Base-by-base conservation (phyloP, 1,140 invertebrate species). In the Cydia fagiglandana region DNA sequence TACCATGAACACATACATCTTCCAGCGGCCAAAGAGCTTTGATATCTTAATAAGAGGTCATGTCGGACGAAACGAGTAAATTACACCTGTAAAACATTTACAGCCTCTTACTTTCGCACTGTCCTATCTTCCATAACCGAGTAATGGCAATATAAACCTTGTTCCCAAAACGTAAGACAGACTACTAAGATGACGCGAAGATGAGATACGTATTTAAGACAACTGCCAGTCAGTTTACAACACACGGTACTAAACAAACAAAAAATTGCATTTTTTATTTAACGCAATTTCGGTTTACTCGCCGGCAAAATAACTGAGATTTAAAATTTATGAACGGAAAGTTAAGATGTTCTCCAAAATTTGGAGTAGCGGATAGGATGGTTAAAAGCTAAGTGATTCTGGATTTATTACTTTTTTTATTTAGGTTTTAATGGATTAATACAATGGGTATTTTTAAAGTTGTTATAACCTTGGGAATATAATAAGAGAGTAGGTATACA, bases 1-100 rank as follows among this genome's bases (percentile, higher is more conserved):
- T 24, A 56, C 17, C 6, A 2, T 24, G 24, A 9, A 61, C 56
- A 9, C 56, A 24, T 61, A 17, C 34, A 41, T 70, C 66, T 17
- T 17, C 30, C 30, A 70, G 66, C 79, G 77, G 79, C 76, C 77
- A 81, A 78, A 85, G 82, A 81, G 83, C 81, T 84, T 82, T 86
- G 84, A 87, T 86, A 84, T 79, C 83, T 87, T 87, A 86, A 87
- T 87, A 87, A 81, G 84, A 86, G 74, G 61, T 70, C 64, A 80
- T 83, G 80, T 82, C 81, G 76, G 80, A 56, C 74, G 83, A 80
- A 81, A 85, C 80, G 77, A 78, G 84, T 79, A 85, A 86, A 87
- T 88, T 83, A 78, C 80, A 79, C 74, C 79, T 76, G 75, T 75
- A 79, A 79, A 86, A 81, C 77, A 70, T 79, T 76, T 61, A 61